A percentile compares a stretch with the other conserved stretches of the same genome.
Evolutionary conservation across 2,888 invertebrate species (phyloP).

Genomic region (Ormyrus thymus): DNA sequence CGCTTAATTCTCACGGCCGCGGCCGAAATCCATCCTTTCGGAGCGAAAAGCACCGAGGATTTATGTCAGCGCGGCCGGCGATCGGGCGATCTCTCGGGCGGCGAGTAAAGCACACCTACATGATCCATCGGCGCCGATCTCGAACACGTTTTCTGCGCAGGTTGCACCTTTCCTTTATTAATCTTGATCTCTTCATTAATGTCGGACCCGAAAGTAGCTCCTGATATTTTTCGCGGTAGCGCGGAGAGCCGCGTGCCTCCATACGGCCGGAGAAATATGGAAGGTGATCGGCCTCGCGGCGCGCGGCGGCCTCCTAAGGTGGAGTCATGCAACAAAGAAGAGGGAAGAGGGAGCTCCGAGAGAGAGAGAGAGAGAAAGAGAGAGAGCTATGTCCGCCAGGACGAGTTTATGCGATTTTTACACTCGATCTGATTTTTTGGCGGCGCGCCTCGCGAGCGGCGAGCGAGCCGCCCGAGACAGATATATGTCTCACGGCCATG

Average conservation of each 20-base stretch:
- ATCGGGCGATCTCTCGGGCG: background rate
- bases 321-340: conserved; percentile 64
- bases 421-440: conserved; percentile 68
- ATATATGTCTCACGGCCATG: conserved; percentile 69
- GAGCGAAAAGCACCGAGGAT: conserved; percentile 14
- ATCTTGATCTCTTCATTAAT: conserved; percentile 71
- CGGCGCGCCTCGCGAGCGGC: conserved; percentile 72
- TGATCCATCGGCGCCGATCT: conserved; percentile 6
- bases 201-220: background rate
- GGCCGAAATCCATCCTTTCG: conserved; percentile 30
- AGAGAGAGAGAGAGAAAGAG: conserved; percentile 7
- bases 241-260: conserved; percentile 70
- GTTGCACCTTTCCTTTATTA: conserved; percentile 64
- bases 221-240: conserved; percentile 40
- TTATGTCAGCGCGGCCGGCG: background rate
- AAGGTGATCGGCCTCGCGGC: conserved; percentile 72
- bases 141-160: background rate
- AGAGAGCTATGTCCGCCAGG: conserved; percentile 61
- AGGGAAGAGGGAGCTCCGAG: conserved; percentile 30
- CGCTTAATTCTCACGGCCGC: background rate
- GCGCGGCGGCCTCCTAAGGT: conserved; percentile 56
- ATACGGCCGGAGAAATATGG: conserved; percentile 58
- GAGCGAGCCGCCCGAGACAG: conserved; percentile 62
- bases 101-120: background rate
- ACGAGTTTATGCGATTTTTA: conserved; percentile 74